Evolutionary conservation across 2,797 vertebrate genomes (phyloP).

Genomic region (Sebastolobus alascanus): DNA sequence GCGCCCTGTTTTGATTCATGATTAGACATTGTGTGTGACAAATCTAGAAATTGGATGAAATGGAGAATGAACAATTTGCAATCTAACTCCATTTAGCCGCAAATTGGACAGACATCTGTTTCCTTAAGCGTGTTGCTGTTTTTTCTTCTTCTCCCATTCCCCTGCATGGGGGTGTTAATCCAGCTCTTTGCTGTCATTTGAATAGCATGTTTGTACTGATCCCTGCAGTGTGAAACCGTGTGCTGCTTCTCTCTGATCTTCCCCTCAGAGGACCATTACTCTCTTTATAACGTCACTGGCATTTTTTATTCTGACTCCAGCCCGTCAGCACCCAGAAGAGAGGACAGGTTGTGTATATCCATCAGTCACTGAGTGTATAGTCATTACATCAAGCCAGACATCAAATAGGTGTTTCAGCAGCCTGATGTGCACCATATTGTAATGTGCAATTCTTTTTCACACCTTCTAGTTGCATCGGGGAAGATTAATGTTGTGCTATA

Average conservation of each 20-base stretch:
- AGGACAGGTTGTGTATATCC: constrained; percentile 63
- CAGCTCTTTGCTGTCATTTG: constrained; percentile 55
- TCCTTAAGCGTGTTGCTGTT: not conserved
- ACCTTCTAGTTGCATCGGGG: constrained; percentile 8
- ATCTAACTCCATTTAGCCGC: constrained; percentile 27
- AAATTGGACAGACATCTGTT: constrained; percentile 59
- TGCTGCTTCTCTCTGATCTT: constrained; percentile 56
- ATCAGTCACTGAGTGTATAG: constrained; percentile 64
- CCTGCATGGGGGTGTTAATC: constrained; percentile 53
- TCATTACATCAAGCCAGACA: constrained; percentile 53
- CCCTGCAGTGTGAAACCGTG: constrained; percentile 36
- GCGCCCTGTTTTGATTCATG: constrained; percentile 32
- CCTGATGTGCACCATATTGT: constrained; percentile 59
- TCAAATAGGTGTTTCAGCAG: constrained; percentile 53
- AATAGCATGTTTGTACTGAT: constrained; percentile 53
- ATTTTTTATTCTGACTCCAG: constrained; percentile 66
- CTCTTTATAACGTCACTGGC: constrained; percentile 64
- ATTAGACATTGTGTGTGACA: constrained; percentile 32
- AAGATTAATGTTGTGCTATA: constrained; percentile 44
- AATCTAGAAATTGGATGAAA: constrained; percentile 49
- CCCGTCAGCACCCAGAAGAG: constrained; percentile 53
- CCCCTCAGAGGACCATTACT: constrained; percentile 60
- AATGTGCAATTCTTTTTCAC: constrained; percentile 53
- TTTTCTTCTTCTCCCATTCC: not conserved
- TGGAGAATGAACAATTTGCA: constrained; percentile 36